Evolutionary conservation across 2,888 invertebrate genomes (phyloP).

Genomic region (Herminia tarsipennalis): DNA sequence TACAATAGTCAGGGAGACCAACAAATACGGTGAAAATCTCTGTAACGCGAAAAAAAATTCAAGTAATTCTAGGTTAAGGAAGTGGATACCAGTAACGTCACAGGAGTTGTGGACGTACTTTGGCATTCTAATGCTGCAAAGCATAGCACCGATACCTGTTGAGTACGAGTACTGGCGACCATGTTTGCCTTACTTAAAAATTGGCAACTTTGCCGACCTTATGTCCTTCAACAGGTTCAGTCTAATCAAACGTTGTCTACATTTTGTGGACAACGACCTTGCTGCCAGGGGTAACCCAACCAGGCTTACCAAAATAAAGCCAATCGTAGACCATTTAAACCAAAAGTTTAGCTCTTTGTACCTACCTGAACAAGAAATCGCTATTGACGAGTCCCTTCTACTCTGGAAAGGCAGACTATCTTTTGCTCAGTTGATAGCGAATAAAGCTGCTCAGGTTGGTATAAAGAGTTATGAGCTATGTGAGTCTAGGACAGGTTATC

Average conservation of each 20-base stretch:
- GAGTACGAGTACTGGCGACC: slow-evolving; percentile 8
- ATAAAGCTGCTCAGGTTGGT: slow-evolving; percentile 11
- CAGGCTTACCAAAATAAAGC: not conserved
- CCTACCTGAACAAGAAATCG: slow-evolving; percentile 11
- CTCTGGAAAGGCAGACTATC: slow-evolving; percentile 11
- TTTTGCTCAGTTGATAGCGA: slow-evolving; percentile 10
- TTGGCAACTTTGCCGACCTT: slow-evolving; percentile 1
- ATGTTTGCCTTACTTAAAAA: slow-evolving; percentile 3
- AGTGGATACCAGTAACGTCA: not conserved
- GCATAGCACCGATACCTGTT: slow-evolving; percentile 4
- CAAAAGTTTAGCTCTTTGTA: slow-evolving; percentile 8
- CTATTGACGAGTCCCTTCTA: slow-evolving; percentile 8
- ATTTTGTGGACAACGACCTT: slow-evolving; percentile 7
- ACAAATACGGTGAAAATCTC: not conserved
- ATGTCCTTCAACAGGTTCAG: slow-evolving; percentile 2
- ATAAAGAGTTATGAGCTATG: slow-evolving; percentile 10
- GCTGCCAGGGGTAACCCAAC: not conserved
- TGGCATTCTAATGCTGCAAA: slow-evolving; percentile 6
- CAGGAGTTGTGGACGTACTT: slow-evolving; percentile 8
- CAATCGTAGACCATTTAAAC: slow-evolving; percentile 3
- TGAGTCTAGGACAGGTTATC: slow-evolving; percentile 7
- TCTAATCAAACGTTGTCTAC: slow-evolving; percentile 2
- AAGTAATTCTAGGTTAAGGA: not conserved
- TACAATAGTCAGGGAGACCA: not conserved
- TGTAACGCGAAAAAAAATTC: not conserved